These are phyloP conservation scores for Morpho deidamia DNA, from an alignment of 2,888 invertebrate genomes.

Conservation along the genomic window DNA sequence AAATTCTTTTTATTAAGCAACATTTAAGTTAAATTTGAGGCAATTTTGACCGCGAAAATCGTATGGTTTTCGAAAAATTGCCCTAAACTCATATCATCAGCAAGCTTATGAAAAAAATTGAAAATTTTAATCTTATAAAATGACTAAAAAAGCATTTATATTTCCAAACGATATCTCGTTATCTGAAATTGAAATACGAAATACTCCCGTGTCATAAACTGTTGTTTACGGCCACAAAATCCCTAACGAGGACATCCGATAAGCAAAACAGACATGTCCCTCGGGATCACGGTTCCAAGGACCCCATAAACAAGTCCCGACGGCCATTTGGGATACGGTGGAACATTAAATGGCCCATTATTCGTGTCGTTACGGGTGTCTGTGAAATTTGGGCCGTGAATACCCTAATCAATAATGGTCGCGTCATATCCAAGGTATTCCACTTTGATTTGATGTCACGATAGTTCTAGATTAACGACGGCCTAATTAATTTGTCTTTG, in stretches of 20 bases:
- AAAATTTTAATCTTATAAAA: background rate
- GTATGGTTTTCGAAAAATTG: too few relatives aligned
- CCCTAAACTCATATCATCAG: too few relatives aligned
- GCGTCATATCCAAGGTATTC: constrained; percentile 11
- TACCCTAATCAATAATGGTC: constrained; percentile 21
- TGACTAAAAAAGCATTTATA: background rate
- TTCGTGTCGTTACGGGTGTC: constrained; percentile 28
- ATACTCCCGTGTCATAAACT: background rate
- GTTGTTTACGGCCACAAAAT: background rate
- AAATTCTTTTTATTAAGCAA: too few relatives aligned
- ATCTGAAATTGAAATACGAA: constrained; percentile 8
- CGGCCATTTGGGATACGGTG: constrained; percentile 34
- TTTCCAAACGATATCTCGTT: background rate
- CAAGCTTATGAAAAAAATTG: too few relatives aligned
- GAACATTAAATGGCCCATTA: constrained; percentile 34
- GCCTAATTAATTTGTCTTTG: background rate
- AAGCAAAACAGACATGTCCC: constrained; percentile 1
- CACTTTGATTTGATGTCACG: constrained; percentile 4
- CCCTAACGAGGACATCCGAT: constrained; percentile 2
- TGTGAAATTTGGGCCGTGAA: constrained; percentile 9
- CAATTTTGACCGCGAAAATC: too few relatives aligned
- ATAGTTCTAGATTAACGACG: background rate
- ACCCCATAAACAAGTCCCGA: constrained; percentile 34
- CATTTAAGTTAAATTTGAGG: too few relatives aligned
- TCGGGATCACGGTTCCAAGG: constrained; percentile 18